Evolutionary conservation across 1,140 invertebrate species (phyloP).

Genomic region (Adelges cooleyi): DNA sequence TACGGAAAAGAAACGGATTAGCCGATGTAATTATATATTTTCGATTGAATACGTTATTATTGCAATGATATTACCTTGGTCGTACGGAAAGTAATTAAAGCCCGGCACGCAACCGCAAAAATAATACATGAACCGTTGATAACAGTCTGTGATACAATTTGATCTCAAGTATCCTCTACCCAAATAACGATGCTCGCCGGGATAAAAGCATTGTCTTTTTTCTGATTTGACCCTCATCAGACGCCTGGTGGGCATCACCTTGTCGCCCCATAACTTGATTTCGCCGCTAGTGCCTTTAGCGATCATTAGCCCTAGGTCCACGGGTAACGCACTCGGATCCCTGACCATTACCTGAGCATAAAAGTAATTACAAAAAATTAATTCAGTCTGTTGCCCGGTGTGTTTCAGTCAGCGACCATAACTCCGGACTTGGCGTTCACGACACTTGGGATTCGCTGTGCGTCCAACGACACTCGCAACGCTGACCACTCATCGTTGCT

Average conservation of each 20-base stretch:
- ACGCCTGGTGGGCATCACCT: constrained; percentile 12
- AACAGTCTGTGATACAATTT: constrained; percentile 30
- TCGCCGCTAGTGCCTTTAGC: constrained; percentile 19
- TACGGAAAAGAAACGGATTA: neutral
- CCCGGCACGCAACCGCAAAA: constrained; percentile 29
- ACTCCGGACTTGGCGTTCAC: constrained; percentile 26
- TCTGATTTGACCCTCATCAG: neutral
- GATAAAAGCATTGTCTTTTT: constrained; percentile 26
- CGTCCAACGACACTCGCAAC: constrained; percentile 16
- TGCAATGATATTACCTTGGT: constrained; percentile 15
- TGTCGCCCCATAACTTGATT: constrained; percentile 28
- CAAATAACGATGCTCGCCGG: constrained; percentile 14
- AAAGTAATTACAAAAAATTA: neutral
- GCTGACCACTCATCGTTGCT: constrained; percentile 27
- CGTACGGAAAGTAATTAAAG: constrained; percentile 27
- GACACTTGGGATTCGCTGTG: constrained; percentile 11
- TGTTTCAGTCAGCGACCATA: neutral
- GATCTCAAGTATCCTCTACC: constrained; percentile 26
- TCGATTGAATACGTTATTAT: too few species aligned
- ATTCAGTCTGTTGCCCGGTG: neutral
- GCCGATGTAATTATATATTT: too few species aligned
- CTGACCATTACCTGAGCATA: constrained; percentile 24
- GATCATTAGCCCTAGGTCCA: constrained; percentile 25
- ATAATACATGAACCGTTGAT: constrained; percentile 15
- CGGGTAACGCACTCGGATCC: constrained; percentile 27